A percentile compares a stretch with the other conserved stretches of the same genome.
Conservation (phyloP, 2,888 invertebrate genomes). For the Cryptus armator region DNA sequence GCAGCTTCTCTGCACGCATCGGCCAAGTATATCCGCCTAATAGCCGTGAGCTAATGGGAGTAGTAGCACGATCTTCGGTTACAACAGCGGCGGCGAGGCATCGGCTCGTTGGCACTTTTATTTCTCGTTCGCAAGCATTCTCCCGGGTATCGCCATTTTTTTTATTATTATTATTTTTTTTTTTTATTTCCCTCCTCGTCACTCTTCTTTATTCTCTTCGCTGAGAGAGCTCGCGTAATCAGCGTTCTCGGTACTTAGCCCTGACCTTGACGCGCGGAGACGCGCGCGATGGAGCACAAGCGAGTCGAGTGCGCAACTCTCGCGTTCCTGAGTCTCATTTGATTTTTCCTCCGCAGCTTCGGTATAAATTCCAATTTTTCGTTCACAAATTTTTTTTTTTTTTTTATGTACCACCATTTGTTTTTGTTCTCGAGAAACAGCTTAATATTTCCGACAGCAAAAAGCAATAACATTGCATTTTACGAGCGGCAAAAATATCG, state of each 20-base stretch:
- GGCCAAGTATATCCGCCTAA: constrained; percentile 29
- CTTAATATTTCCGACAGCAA: too few relatives aligned
- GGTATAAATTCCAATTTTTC: not conserved
- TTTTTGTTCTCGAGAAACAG: too few relatives aligned
- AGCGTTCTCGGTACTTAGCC: constrained; percentile 73
- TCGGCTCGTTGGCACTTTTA: constrained; percentile 34
- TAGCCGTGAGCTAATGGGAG: constrained; percentile 56
- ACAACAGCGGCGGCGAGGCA: constrained; percentile 29
- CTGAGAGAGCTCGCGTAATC: constrained; percentile 55
- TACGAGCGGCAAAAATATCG: constrained; percentile 5
- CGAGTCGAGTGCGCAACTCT: constrained; percentile 45
- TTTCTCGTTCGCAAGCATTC: constrained; percentile 49
- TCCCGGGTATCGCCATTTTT: constrained; percentile 52
- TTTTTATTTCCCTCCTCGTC: constrained; percentile 25
- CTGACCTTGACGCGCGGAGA: constrained; percentile 74
- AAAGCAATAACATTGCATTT: not conserved
- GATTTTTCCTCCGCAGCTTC: constrained; percentile 1
- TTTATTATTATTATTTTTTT: not conserved
- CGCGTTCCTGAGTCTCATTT: constrained; percentile 9
- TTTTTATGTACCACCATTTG: not conserved
- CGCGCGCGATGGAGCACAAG: constrained; percentile 52
- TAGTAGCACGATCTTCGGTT: constrained; percentile 58
- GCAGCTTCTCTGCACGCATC: constrained; percentile 36
- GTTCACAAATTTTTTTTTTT: not conserved
- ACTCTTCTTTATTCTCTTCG: constrained; percentile 14